Evolutionary conservation across 2,797 vertebrate species (phyloP).

Genomic region (Macrochelys suwanniensis): DNA sequence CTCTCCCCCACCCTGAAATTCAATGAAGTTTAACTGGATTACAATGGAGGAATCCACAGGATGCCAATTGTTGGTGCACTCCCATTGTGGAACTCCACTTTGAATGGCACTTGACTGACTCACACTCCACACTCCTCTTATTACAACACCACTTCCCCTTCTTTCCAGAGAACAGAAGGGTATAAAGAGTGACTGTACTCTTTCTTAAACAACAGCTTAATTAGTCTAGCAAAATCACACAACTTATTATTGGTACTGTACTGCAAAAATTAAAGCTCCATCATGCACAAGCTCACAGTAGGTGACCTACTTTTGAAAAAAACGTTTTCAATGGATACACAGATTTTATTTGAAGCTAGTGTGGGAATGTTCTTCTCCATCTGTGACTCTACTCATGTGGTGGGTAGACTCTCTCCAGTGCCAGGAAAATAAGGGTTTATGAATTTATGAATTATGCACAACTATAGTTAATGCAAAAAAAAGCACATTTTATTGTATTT

Average conservation of each 20-base stretch:
- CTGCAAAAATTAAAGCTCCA: conserved; percentile 50
- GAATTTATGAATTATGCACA: background rate
- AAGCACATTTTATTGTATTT: background rate
- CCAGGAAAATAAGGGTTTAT: background rate
- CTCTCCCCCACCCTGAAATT: conserved; percentile 63
- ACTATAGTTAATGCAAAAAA: background rate
- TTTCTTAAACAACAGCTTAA: conserved; percentile 59
- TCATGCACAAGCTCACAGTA: conserved; percentile 41
- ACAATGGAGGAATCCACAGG: conserved; percentile 56
- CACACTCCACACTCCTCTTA: background rate
- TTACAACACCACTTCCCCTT: background rate
- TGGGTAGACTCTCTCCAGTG: background rate
- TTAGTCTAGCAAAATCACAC: conserved; percentile 28
- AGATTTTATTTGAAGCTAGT: conserved; percentile 66
- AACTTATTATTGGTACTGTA: conserved; percentile 31
- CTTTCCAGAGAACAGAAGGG: conserved; percentile 22
- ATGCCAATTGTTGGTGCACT: conserved; percentile 52
- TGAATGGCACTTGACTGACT: conserved; percentile 11
- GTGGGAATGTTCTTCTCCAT: conserved; percentile 35
- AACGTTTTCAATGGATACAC: conserved; percentile 51
- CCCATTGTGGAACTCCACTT: conserved; percentile 38
- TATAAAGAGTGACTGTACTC: background rate
- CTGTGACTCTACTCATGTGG: background rate
- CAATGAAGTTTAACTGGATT: conserved; percentile 72
- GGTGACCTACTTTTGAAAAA: conserved; percentile 64